These are phyloP conservation scores for Pardosa pseudoannulata DNA, from an alignment of 2,888 invertebrate species.

Conservation along the genomic window DNA sequence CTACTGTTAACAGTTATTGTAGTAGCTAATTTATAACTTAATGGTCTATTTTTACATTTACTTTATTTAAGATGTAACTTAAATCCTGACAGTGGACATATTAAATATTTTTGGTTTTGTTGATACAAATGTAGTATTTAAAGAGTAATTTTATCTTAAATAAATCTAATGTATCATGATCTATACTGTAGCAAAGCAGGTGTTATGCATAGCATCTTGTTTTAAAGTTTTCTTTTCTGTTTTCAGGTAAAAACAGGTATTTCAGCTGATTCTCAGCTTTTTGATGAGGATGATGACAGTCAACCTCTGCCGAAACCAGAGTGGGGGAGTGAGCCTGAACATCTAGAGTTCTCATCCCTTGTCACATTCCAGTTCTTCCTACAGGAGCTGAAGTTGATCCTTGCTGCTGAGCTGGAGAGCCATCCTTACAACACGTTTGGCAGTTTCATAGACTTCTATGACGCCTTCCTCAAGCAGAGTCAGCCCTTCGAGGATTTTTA, in stretches of 20 bases:
- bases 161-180: too few species aligned
- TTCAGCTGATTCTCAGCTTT: conserved; percentile 75
- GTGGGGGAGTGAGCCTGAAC: conserved; percentile 80
- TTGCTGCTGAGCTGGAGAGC: conserved; percentile 87
- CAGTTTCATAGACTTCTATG: conserved; percentile 84
- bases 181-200: too few species aligned
- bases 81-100: too few species aligned
- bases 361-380: conserved; percentile 88
- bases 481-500: conserved; percentile 84
- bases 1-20: too few species aligned
- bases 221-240: too few species aligned
- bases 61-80: too few species aligned
- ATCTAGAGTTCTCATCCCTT: conserved; percentile 80
- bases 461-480: conserved; percentile 79
- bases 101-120: too few species aligned
- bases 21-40: too few species aligned
- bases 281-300: conserved; percentile 82
- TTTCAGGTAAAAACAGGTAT: conserved; percentile 80
- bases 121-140: too few species aligned
- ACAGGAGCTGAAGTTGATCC: conserved; percentile 86
- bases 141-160: too few species aligned
- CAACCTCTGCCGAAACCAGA: conserved; percentile 84
- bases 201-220: too few species aligned
- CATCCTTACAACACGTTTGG: conserved; percentile 93
- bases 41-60: too few species aligned